phyloP scores from a whole-genome alignment of 2,797 vertebrate genomes.

The Sardinella longiceps region DNA sequence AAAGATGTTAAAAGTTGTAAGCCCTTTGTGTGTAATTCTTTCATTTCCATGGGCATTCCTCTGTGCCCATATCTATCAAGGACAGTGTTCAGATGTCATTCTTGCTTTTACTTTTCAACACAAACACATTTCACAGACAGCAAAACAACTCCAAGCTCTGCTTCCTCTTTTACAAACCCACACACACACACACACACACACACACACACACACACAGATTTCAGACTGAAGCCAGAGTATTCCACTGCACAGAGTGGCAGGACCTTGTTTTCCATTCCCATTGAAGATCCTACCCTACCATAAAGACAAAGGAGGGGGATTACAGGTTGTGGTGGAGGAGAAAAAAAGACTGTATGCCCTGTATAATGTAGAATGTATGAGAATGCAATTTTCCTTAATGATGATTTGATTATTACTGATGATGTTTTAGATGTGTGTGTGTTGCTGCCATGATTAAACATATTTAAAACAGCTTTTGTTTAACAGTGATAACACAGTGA shows the following conservation, averaged over 20 bases:
- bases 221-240: background rate
- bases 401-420: too few relatives aligned
- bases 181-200: constrained; percentile 27
- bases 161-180: constrained; percentile 25
- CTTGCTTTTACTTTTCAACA: background rate
- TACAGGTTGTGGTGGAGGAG: constrained; percentile 24
- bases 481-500: background rate
- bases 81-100: background rate
- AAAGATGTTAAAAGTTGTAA: background rate
- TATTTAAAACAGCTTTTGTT: background rate
- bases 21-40: background rate
- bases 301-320: constrained; percentile 7
- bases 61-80: background rate
- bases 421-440: too few relatives aligned
- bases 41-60: background rate
- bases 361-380: too few relatives aligned
- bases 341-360: too few relatives aligned
- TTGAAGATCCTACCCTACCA: too few relatives aligned
- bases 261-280: background rate
- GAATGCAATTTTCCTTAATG: too few relatives aligned
- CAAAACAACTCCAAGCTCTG: background rate
- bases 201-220: constrained; percentile 45
- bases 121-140: constrained; percentile 1
- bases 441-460: too few relatives aligned
- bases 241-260: background rate